A percentile compares a stretch with the other conserved stretches of the same genome.
phyloP scores from a whole-genome alignment of 2,888 invertebrate species.

The Mesorhabditis spiculigera region DNA sequence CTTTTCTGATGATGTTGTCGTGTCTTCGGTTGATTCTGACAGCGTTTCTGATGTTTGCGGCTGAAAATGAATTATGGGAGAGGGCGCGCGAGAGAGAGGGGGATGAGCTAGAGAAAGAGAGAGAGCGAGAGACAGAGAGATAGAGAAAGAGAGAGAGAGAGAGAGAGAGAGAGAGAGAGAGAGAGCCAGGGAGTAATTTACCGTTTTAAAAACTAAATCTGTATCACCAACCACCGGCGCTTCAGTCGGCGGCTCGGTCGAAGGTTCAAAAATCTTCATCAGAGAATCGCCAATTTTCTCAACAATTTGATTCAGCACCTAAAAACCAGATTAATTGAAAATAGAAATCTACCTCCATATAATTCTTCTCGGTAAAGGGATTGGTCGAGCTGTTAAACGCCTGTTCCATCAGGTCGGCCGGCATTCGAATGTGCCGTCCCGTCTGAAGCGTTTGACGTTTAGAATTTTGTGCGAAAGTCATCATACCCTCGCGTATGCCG shows the following conservation, averaged over 20 bases:
- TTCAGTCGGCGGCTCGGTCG: not conserved
- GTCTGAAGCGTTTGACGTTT: not conserved
- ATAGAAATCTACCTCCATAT: conserved; percentile 47
- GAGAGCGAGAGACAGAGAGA: no score
- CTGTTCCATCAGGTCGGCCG: conserved; percentile 6
- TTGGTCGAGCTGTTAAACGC: conserved; percentile 18
- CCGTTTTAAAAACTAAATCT: no score
- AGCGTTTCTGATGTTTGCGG: no score
- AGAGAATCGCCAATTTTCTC: conserved; percentile 52
- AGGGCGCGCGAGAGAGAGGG: no score
- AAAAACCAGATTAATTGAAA: not conserved
- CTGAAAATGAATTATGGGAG: no score
- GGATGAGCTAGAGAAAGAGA: no score
- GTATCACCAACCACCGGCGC: no score
- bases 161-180: no score
- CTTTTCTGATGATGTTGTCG: no score
- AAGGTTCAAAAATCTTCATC: conserved; percentile 20
- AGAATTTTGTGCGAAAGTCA: not conserved
- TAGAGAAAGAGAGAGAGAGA: no score
- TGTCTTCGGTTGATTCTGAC: no score
- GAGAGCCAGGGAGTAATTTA: no score
- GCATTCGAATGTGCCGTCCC: not conserved
- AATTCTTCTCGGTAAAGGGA: conserved; percentile 51
- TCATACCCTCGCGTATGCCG: not conserved
- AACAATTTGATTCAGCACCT: conserved; percentile 48